phyloP scores from a whole-genome alignment of 2,797 vertebrate species.

The Brachyalestes nurse region DNA sequence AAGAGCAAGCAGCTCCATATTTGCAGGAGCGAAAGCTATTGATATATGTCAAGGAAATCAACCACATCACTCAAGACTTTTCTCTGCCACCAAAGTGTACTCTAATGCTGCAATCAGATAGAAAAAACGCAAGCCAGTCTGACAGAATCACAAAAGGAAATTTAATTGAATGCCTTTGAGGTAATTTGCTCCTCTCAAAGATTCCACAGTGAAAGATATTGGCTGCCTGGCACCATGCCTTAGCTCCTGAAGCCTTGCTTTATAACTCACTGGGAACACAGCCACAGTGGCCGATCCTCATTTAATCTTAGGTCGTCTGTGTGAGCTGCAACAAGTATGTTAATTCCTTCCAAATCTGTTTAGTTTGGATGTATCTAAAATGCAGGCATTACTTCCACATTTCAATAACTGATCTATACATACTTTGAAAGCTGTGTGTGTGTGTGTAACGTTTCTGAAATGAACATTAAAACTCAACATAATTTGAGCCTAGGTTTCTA shows the following conservation, averaged over 20 bases:
- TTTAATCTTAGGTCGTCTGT: slow-evolving; percentile 70
- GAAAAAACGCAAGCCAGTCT: slow-evolving; percentile 29
- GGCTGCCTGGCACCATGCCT: slow-evolving; percentile 69
- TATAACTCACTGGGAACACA: slow-evolving; percentile 67
- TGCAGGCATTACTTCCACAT: slow-evolving; percentile 66
- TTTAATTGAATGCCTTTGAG: slow-evolving; percentile 72
- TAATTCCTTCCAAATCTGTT: slow-evolving; percentile 74
- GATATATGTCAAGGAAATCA: slow-evolving; percentile 47
- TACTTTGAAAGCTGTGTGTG: not conserved
- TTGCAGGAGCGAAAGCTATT: slow-evolving; percentile 21
- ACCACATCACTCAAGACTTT: slow-evolving; percentile 62
- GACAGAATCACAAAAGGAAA: slow-evolving; percentile 57
- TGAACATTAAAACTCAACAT: not conserved
- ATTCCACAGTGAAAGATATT: slow-evolving; percentile 67
- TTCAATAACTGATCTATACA: slow-evolving; percentile 46
- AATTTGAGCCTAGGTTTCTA: not conserved
- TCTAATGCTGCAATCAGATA: slow-evolving; percentile 57
- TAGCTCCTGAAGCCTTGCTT: slow-evolving; percentile 59
- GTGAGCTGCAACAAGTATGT: slow-evolving; percentile 68
- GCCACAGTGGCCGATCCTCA: slow-evolving; percentile 69
- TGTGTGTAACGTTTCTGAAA: not conserved
- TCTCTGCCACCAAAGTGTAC: slow-evolving; percentile 59
- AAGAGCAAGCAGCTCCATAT: not conserved
- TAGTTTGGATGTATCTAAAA: slow-evolving; percentile 58
- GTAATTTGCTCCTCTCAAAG: slow-evolving; percentile 66